Evolutionary conservation across 2,888 invertebrate genomes (phyloP), one percentile per base, ranked within the genome.

Genomic region (Pristionchus maxplancki): DNA sequence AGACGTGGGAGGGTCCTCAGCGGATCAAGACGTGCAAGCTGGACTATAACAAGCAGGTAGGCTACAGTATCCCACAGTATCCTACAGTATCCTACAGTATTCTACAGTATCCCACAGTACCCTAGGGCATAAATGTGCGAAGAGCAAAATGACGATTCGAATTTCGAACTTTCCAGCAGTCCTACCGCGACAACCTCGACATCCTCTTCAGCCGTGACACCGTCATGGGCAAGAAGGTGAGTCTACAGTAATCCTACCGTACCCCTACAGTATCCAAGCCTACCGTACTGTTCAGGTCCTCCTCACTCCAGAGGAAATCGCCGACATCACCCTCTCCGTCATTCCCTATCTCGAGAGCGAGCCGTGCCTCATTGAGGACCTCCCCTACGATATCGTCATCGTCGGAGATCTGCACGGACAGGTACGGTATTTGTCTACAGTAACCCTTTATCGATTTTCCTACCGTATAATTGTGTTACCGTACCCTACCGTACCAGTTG

Each of bases 361-460:
- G 40, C 74, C 74, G 1, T 17, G 37, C 4, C 74, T 74, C 40
- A 74, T 74, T 24, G 40, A 74, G 13, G 74, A 74, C 74, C 24
- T 40, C 15, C 74, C 74, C 40, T 20, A 11, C 24, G 74, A 31
- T 11, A 24, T 74, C 40, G 40, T 40, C 24, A 31, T 74, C 37
- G 74, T 74, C 37, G 40, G 24, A 11, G 74, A 74, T 74, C n/a
- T 74, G 37, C 74, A 74, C 9, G 74, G 74, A 74, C 74, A 74
- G 74, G 74, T 40, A 74, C n/a, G 24, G 4, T n/a, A 58, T n/a
- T n/a, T n/a, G n/a, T n/a, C n/a, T n/a, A n/a, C n/a, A n/a, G n/a
- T n/a, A n/a, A n/a, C n/a, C n/a, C n/a, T n/a, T n/a, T n/a, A n/a
- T n/a, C n/a, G n/a, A n/a, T n/a, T n/a, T n/a, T n/a, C n/a, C n/a